These are phyloP conservation scores for Philonicus albiceps DNA, from an alignment of 2,888 invertebrate genomes.

Conservation along the genomic window DNA sequence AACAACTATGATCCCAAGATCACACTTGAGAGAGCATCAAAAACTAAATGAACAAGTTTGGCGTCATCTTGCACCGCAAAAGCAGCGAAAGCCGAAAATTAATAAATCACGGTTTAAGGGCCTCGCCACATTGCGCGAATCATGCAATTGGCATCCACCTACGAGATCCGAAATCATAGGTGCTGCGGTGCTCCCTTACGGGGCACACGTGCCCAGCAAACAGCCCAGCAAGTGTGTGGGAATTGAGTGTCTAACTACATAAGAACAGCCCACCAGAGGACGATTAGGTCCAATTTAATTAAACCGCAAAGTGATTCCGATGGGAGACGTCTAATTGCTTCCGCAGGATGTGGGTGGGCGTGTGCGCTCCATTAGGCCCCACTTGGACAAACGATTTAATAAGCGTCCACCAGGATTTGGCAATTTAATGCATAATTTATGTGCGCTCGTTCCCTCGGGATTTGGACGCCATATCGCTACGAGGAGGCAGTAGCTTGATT, in stretches of 20 bases:
- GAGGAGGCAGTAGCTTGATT: background rate
- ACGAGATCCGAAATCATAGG: background rate
- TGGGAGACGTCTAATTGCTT: conserved; percentile 11
- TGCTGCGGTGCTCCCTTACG: background rate
- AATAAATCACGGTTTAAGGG: background rate
- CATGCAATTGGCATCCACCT: background rate
- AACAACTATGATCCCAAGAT: background rate
- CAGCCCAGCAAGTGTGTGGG: background rate
- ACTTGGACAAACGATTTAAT: conserved; percentile 14
- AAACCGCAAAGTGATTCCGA: conserved; percentile 18
- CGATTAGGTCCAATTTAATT: conserved; percentile 36
- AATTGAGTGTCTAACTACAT: conserved; percentile 1
- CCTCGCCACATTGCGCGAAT: background rate
- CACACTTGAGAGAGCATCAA: background rate
- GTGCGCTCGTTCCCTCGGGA: background rate
- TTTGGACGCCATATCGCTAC: background rate
- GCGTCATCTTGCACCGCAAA: background rate
- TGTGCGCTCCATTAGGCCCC: background rate
- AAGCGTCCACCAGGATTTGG: conserved; percentile 22
- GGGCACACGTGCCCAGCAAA: background rate
- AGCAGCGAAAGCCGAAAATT: background rate
- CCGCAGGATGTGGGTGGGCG: background rate
- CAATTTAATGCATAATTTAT: conserved; percentile 30
- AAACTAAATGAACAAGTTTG: background rate
- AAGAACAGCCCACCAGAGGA: conserved; percentile 11